A percentile compares a stretch with the other conserved stretches of the same genome.
phyloP scores from a whole-genome alignment of 2,797 vertebrate species.

The Poeciliopsis presidionis region DNA sequence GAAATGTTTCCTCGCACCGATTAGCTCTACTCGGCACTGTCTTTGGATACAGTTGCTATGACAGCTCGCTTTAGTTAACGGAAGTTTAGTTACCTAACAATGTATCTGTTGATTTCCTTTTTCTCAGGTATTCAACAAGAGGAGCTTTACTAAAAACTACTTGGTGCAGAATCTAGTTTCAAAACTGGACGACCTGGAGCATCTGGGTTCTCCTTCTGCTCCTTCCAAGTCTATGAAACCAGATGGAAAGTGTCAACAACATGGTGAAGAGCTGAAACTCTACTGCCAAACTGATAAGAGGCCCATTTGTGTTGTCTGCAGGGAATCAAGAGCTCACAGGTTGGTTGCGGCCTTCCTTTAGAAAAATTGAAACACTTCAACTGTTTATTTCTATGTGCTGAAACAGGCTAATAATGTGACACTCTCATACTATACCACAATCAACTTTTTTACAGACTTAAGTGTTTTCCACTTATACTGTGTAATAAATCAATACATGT shows the following conservation, averaged over 20 bases:
- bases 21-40: constrained; percentile 23
- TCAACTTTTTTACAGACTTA: not conserved
- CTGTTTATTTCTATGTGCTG: not conserved
- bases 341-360: constrained; percentile 20
- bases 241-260: constrained; percentile 79
- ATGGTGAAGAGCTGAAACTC: constrained; percentile 83
- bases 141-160: constrained; percentile 84
- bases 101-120: constrained; percentile 4
- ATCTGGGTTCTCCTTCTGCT: constrained; percentile 63
- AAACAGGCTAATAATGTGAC: not conserved
- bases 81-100: not conserved
- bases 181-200: constrained; percentile 79
- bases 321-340: constrained; percentile 82
- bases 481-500: not conserved
- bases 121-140: constrained; percentile 80
- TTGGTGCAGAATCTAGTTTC: constrained; percentile 85
- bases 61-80: constrained; percentile 9
- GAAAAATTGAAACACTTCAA: not conserved
- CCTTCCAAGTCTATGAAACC: constrained; percentile 68
- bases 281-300: constrained; percentile 82
- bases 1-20: not conserved
- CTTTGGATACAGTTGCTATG: constrained; percentile 16
- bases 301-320: constrained; percentile 84
- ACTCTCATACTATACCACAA: not conserved
- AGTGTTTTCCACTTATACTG: not conserved